Percentiles rank a stretch among this genome's conserved stretches.
These are phyloP conservation scores for Dromas ardeola DNA, from an alignment of 2,113 vertebrate species.

Conservation along the genomic window DNA sequence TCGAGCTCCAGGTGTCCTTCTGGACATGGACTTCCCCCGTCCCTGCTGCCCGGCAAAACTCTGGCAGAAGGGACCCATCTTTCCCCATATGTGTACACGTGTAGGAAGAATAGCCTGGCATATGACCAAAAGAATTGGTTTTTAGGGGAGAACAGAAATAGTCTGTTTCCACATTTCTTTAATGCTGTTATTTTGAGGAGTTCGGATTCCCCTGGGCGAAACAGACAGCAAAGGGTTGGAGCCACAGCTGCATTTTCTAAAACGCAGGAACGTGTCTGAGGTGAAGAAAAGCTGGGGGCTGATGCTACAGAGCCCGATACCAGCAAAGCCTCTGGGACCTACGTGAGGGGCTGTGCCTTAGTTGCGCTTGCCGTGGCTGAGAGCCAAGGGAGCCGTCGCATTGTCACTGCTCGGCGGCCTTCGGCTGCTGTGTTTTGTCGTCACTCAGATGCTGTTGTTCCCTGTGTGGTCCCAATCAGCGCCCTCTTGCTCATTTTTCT, in stretches of 20 bases:
- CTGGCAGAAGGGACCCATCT: background rate
- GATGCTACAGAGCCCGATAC: background rate
- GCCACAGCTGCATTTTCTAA: background rate
- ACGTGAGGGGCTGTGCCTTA: background rate
- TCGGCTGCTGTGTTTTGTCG: background rate
- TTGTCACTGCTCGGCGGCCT: fast-evolving
- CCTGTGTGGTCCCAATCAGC: background rate
- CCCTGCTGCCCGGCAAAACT: fast-evolving
- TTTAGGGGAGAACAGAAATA: background rate
- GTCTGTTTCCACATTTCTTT: background rate
- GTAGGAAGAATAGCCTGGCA: background rate
- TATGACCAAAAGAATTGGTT: background rate
- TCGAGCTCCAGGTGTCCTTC: background rate
- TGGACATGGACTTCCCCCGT: background rate
- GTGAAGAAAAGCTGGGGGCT: background rate
- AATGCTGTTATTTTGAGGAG: background rate
- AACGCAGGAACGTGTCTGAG: background rate
- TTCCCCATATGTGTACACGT: fast-evolving
- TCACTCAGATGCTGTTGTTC: background rate
- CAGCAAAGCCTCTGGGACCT: background rate
- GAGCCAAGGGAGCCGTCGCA: background rate
- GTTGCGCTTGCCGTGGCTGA: background rate
- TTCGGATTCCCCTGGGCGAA: background rate
- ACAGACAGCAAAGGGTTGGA: background rate
- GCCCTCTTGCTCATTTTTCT: background rate